phyloP scores from a whole-genome alignment of 37 sponge, comb jelly and placozoan species.

The Beroe forskalii region DNA sequence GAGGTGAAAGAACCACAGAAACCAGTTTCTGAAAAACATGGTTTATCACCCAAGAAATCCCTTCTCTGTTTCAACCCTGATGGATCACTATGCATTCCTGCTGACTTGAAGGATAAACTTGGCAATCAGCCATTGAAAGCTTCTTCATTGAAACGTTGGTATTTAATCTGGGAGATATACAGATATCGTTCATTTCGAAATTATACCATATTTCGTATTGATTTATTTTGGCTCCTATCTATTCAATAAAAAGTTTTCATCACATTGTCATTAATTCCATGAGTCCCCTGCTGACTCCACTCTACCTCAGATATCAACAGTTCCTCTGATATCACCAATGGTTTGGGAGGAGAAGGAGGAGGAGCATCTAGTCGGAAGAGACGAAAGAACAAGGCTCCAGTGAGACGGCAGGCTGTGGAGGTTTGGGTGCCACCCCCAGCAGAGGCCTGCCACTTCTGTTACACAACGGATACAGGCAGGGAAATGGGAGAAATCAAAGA shows the following conservation, averaged over 20 bases:
- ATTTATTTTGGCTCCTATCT: too few species aligned
- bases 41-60: constrained; percentile 1
- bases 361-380: background rate
- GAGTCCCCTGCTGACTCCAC: too few species aligned
- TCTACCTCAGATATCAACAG: too few species aligned
- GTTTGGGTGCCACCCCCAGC: constrained; percentile 11
- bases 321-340: background rate
- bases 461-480: constrained; percentile 3
- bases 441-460: constrained; percentile 40
- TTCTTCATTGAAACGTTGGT: background rate
- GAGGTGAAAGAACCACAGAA: constrained; percentile 7
- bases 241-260: too few species aligned
- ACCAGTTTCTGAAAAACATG: background rate
- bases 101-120: constrained; percentile 31
- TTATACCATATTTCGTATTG: too few species aligned
- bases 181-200: too few species aligned
- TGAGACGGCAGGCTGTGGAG: background rate
- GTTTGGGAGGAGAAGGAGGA: too few species aligned
- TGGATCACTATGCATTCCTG: constrained; percentile 24
- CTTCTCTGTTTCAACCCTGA: constrained; percentile 22
- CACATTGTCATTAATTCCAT: too few species aligned
- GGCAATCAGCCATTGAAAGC: background rate
- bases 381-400: background rate
- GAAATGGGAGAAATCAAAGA: constrained; percentile 31
- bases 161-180: too few species aligned